A percentile compares a stretch with the other conserved stretches of the same genome.
phyloP scores from a whole-genome alignment of 2,888 invertebrate genomes.

The Anthophora plumipes region DNA sequence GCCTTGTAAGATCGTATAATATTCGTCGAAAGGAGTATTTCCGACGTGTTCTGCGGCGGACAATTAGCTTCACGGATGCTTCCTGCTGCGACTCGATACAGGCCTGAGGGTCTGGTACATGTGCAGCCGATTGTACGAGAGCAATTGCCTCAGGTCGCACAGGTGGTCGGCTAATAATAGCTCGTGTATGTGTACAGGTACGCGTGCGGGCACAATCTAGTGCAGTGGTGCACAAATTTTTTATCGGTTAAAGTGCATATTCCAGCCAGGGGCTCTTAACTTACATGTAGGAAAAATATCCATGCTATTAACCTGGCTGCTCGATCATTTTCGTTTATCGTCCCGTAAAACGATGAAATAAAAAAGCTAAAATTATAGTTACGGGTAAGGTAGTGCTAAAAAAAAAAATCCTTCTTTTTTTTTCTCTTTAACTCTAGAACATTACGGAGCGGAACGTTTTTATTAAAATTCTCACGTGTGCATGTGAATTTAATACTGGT shows the following conservation, averaged over 20 bases:
- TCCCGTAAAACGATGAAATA: not conserved
- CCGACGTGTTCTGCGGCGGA: constrained; percentile 1
- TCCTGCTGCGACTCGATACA: constrained; percentile 55
- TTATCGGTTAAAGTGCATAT: constrained; percentile 12
- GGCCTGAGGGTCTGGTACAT: constrained; percentile 53
- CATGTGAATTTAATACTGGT: no score
- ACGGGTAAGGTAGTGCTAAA: no score
- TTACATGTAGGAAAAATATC: not conserved
- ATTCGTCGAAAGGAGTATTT: not conserved
- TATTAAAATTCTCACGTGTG: no score
- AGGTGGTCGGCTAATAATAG: constrained; percentile 77
- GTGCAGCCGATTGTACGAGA: constrained; percentile 67
- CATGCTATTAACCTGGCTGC: not conserved
- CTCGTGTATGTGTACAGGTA: constrained; percentile 39
- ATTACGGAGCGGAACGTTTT: no score
- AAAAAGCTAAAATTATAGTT: not conserved
- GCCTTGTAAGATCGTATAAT: not conserved
- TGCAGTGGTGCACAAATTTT: constrained; percentile 45
- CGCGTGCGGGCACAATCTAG: constrained; percentile 53
- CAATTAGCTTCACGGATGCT: constrained; percentile 39
- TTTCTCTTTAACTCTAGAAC: no score
- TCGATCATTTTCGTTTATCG: not conserved
- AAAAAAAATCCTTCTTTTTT: no score
- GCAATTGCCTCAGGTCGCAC: constrained; percentile 71
- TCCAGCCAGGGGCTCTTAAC: not conserved